Conservation (phyloP, 2,888 invertebrate species). For the Schizotus pectinicornis region DNA sequence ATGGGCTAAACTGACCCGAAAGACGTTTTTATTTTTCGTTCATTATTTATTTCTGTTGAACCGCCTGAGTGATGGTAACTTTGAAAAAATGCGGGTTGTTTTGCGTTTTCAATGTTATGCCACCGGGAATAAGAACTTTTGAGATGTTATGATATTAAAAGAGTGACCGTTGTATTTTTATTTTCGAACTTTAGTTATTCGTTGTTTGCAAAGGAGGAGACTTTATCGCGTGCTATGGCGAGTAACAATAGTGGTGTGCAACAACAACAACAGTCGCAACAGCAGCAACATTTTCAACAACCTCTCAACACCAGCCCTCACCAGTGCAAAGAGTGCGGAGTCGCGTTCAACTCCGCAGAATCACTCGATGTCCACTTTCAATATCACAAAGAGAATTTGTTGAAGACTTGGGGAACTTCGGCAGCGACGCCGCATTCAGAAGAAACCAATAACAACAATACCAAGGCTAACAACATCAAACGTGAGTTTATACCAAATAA, state of each 20-base stretch:
- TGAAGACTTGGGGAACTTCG: conserved; percentile 75
- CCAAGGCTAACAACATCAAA: conserved; percentile 56
- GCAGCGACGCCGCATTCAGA: conserved; percentile 57
- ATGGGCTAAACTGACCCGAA: conserved; percentile 51
- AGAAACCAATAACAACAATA: conserved; percentile 70
- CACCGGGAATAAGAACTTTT: conserved; percentile 53
- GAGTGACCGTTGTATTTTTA: conserved; percentile 57
- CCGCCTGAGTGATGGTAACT: conserved; percentile 44
- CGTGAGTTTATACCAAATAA: conserved; percentile 63
- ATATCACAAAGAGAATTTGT: conserved; percentile 77
- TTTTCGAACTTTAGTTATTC: conserved; percentile 50
- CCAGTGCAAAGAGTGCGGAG: conserved; percentile 78
- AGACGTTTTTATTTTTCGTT: conserved; percentile 47
- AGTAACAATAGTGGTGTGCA: conserved; percentile 49
- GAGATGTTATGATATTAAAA: conserved; percentile 59
- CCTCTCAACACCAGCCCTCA: conserved; percentile 64
- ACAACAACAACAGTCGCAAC: conserved; percentile 36
- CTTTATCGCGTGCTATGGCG: conserved; percentile 50
- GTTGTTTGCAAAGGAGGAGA: conserved; percentile 25
- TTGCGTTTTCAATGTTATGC: conserved; percentile 44
- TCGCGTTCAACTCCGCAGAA: conserved; percentile 76
- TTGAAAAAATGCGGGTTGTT: conserved; percentile 34
- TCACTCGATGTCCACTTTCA: conserved; percentile 81
- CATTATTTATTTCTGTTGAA: conserved; percentile 42
- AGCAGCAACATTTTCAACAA: conserved; percentile 58